Evolutionary conservation across 1,140 invertebrate species (phyloP).

Genomic region (Conopomorpha cramerella): DNA sequence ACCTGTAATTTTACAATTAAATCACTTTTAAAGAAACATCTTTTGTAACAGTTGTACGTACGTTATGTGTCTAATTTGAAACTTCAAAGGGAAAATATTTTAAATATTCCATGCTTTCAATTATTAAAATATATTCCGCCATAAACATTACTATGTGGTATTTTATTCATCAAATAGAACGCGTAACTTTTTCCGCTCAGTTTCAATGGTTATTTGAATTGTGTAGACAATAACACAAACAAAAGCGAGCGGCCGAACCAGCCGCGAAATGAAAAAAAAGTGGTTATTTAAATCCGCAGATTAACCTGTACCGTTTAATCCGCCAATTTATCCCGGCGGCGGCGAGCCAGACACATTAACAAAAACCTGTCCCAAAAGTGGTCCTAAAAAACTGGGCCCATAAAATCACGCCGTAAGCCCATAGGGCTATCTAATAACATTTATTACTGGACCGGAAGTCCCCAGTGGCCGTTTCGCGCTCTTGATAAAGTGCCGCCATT

Average conservation of each 20-base stretch:
- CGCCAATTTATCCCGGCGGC: conserved; percentile 48
- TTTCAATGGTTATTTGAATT: background rate
- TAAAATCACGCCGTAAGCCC: conserved; percentile 38
- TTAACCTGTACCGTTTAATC: conserved; percentile 12
- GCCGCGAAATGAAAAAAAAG: background rate
- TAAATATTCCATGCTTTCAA: no score
- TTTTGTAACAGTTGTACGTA: no score
- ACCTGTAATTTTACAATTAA: no score
- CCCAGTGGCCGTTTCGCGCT: conserved; percentile 46
- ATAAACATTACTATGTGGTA: no score
- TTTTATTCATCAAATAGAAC: background rate
- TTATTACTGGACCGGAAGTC: conserved; percentile 45
- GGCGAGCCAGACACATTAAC: conserved; percentile 53
- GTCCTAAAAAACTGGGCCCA: conserved; percentile 45
- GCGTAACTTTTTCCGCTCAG: background rate
- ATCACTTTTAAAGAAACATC: no score
- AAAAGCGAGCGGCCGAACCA: background rate
- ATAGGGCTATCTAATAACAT: conserved; percentile 59
- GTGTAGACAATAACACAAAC: background rate
- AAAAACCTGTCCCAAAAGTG: conserved; percentile 32
- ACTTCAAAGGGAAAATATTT: no score
- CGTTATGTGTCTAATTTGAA: no score
- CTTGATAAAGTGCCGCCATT: conserved; percentile 56
- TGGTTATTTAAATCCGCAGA: background rate
- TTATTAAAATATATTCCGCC: no score